phyloP scores from a whole-genome alignment of 2,888 invertebrate species.

The Arge pagana region DNA sequence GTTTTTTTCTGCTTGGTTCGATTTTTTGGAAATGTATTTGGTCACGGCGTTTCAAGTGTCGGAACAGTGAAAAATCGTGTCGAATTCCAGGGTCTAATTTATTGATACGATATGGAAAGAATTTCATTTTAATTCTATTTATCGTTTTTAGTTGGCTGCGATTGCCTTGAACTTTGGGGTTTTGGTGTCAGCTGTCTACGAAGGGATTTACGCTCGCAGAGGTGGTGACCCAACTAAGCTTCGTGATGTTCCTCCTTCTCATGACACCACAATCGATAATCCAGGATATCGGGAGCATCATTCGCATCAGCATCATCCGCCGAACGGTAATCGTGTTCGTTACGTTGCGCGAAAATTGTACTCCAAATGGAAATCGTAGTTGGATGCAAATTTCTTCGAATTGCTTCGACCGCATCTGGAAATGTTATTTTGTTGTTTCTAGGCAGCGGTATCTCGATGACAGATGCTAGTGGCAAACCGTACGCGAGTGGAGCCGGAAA shows the following conservation, averaged over 20 bases:
- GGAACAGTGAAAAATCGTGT: too few relatives aligned
- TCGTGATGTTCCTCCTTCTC: slow-evolving; percentile 64
- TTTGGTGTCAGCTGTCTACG: slow-evolving; percentile 80
- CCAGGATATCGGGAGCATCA: slow-evolving; percentile 78
- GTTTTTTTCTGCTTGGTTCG: too few relatives aligned
- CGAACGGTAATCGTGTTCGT: slow-evolving; percentile 44
- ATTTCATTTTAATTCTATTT: too few relatives aligned
- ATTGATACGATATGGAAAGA: too few relatives aligned
- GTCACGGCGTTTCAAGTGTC: too few relatives aligned
- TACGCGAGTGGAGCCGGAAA: slow-evolving; percentile 63
- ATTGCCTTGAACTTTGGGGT: slow-evolving; percentile 76
- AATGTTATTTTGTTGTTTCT: slow-evolving; percentile 32
- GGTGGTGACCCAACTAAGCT: slow-evolving; percentile 80
- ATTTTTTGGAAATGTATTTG: too few relatives aligned
- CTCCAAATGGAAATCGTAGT: neutral
- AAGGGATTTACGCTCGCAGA: slow-evolving; percentile 76
- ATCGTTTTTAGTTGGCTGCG: slow-evolving; percentile 71
- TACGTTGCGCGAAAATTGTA: neutral
- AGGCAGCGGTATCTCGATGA: slow-evolving; percentile 77
- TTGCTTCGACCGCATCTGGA: slow-evolving; percentile 4
- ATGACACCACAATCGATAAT: slow-evolving; percentile 81
- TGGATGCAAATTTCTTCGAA: neutral
- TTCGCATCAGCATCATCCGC: too few relatives aligned
- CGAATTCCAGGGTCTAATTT: too few relatives aligned
- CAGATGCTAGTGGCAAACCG: slow-evolving; percentile 75